phyloP scores from a whole-genome alignment of 2,888 invertebrate species.

The Synergus umbraculus region DNA sequence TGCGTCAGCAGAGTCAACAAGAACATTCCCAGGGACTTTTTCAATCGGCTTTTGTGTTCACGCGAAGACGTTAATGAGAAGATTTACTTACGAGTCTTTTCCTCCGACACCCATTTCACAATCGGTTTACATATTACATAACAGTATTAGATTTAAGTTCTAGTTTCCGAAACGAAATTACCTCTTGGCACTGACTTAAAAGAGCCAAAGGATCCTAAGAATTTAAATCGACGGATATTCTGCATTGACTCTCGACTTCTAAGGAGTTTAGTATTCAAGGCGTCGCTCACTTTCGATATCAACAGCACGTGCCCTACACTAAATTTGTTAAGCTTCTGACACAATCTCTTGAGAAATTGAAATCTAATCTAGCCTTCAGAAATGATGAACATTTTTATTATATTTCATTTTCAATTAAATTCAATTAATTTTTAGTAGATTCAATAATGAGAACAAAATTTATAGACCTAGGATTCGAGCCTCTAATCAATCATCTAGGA shows the following conservation, averaged over 20 bases:
- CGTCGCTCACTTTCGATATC: slow-evolving; percentile 70
- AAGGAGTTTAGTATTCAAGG: slow-evolving; percentile 60
- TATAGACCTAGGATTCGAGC: no score
- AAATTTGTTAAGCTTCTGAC: slow-evolving; percentile 63
- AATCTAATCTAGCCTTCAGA: background rate
- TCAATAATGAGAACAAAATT: background rate
- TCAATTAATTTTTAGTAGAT: background rate
- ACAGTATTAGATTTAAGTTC: slow-evolving; percentile 44
- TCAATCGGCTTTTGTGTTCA: slow-evolving; percentile 22
- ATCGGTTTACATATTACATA: slow-evolving; percentile 6
- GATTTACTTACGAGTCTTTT: slow-evolving; percentile 3
- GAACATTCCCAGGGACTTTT: slow-evolving; percentile 33
- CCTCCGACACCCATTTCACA: background rate
- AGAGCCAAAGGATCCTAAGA: slow-evolving; percentile 51
- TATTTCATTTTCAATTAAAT: no score
- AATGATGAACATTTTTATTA: background rate
- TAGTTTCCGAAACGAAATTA: slow-evolving; percentile 40
- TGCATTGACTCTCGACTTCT: slow-evolving; percentile 44
- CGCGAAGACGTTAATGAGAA: slow-evolving; percentile 17
- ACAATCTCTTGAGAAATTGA: slow-evolving; percentile 50
- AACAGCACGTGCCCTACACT: slow-evolving; percentile 61
- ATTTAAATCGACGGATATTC: slow-evolving; percentile 57
- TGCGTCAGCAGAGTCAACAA: slow-evolving; percentile 33
- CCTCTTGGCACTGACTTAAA: slow-evolving; percentile 53
- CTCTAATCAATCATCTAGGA: background rate